Conservation (phyloP, 2,888 invertebrate genomes). For the Gandaritis pyraliata region DNA sequence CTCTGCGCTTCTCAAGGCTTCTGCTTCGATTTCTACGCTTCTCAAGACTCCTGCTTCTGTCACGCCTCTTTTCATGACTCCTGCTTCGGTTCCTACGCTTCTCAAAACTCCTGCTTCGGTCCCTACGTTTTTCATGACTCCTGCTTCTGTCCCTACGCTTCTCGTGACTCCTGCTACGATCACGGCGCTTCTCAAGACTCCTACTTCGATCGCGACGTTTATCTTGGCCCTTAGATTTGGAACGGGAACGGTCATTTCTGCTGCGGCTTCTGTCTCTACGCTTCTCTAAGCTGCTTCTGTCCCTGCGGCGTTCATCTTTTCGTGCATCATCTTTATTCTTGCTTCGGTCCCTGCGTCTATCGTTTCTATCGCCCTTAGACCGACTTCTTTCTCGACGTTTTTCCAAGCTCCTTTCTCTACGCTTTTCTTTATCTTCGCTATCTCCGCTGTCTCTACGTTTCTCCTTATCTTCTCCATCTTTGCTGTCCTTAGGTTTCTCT, state of each 20-base stretch:
- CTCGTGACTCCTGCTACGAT: slow-evolving; percentile 26
- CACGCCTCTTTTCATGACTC: slow-evolving; percentile 18
- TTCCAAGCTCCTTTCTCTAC: slow-evolving; percentile 30
- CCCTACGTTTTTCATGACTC: slow-evolving; percentile 46
- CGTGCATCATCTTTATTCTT: no score
- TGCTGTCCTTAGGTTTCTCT: slow-evolving; percentile 36
- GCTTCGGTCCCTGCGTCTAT: no score
- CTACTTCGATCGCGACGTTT: slow-evolving; percentile 21
- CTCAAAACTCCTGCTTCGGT: slow-evolving; percentile 35
- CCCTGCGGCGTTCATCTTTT: slow-evolving; percentile 19
- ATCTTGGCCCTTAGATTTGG: slow-evolving; percentile 10
- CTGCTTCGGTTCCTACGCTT: slow-evolving; percentile 24
- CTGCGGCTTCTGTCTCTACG: slow-evolving; percentile 29
- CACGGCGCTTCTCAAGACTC: slow-evolving; percentile 21
- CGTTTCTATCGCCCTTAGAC: slow-evolving; percentile 8
- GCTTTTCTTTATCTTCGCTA: slow-evolving; percentile 30
- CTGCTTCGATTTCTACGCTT: slow-evolving; percentile 47
- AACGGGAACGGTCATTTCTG: slow-evolving; percentile 18
- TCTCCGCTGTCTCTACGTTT: slow-evolving; percentile 39
- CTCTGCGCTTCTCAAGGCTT: slow-evolving; percentile 24
- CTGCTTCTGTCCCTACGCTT: slow-evolving; percentile 25
- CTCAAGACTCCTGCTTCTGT: slow-evolving; percentile 32
- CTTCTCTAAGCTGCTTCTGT: slow-evolving; percentile 17
- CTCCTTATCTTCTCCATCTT: slow-evolving; percentile 31
- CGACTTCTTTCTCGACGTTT: slow-evolving; percentile 28